These are phyloP conservation scores for Charadrius vociferus DNA, from an alignment of 2,113 vertebrate genomes.

Conservation along the genomic window DNA sequence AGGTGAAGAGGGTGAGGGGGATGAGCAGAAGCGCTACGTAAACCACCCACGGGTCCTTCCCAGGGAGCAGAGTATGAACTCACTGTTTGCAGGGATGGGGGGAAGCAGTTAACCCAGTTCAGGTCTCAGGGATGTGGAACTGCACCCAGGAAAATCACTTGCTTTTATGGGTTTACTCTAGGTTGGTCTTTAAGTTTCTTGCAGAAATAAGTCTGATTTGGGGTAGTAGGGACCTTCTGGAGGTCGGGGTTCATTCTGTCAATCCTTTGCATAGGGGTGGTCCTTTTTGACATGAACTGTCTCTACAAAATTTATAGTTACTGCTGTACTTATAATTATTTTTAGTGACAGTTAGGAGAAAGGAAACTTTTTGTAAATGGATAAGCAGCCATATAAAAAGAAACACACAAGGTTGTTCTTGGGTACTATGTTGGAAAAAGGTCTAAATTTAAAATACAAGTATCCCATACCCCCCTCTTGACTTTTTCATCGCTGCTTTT, in stretches of 20 bases:
- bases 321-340: neutral
- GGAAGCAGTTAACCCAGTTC: neutral
- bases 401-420: neutral
- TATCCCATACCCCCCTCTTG: neutral
- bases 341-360: neutral
- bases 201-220: neutral
- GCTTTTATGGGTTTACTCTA: neutral
- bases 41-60: neutral
- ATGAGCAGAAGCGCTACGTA: neutral
- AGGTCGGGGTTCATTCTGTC: neutral
- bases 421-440: neutral
- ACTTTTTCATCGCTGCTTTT: neutral
- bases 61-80: neutral
- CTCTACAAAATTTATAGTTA: neutral
- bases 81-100: neutral
- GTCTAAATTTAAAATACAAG: neutral
- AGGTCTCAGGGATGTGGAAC: neutral
- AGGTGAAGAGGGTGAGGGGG: neutral
- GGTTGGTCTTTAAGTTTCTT: neutral
- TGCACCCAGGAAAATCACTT: neutral
- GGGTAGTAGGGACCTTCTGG: neutral
- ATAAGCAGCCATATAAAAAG: neutral
- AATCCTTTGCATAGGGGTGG: neutral
- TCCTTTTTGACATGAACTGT: neutral
- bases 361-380: neutral